Percentiles rank a stretch among this genome's conserved stretches.
These are phyloP conservation scores for Anarrhichthys ocellatus DNA, from an alignment of 2,113 vertebrate species.

Conservation along the genomic window DNA sequence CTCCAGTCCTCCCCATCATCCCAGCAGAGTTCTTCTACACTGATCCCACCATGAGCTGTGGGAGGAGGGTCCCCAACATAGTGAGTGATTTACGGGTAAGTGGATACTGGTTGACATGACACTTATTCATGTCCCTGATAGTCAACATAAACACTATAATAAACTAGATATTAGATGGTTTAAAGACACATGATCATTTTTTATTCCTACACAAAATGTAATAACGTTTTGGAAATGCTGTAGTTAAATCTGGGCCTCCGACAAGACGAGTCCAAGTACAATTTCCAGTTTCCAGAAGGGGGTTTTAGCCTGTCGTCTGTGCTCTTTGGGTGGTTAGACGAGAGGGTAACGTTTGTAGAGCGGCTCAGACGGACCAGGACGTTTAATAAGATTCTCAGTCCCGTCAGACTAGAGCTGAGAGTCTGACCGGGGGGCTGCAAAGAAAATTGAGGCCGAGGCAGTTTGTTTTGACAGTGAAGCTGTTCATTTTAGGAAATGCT, in stretches of 20 bases:
- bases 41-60: slow-evolving; percentile 55
- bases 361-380: slow-evolving; percentile 47
- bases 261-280: background rate
- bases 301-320: background rate
- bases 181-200: background rate
- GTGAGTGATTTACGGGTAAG: slow-evolving; percentile 63
- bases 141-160: background rate
- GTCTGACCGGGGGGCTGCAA: background rate
- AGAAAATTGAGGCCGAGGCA: background rate
- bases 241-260: background rate
- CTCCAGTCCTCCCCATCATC: slow-evolving; percentile 43
- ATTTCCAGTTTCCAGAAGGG: background rate
- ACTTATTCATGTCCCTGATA: background rate
- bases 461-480: background rate
- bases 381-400: slow-evolving; percentile 58
- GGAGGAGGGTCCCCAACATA: slow-evolving; percentile 61
- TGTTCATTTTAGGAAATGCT: background rate
- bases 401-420: slow-evolving; percentile 39
- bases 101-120: background rate
- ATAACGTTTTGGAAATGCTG: background rate
- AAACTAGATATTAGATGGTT: background rate
- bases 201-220: background rate
- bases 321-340: background rate
- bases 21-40: slow-evolving; percentile 68
- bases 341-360: slow-evolving; percentile 25